Base-by-base conservation (phyloP, 2,888 invertebrate genomes). In the Lasioglossum marginatum region DNA sequence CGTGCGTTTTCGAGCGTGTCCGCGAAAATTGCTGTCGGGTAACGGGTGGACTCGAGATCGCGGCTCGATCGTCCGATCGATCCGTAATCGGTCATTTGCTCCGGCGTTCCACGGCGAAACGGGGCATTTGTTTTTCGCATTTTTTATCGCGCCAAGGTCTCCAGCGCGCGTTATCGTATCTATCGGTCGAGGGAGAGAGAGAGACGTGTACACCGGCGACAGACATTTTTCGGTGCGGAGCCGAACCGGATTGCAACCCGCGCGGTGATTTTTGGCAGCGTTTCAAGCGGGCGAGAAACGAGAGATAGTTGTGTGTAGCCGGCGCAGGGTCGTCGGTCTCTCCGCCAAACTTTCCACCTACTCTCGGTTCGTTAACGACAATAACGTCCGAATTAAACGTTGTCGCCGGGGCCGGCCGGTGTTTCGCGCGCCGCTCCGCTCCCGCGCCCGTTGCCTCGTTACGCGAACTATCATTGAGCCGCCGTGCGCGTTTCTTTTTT, bases 211-310 rank as follows among this genome's bases (percentile, higher is more conserved):
- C 40, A 40, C 77, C 63, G 68, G 77, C 40, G 68, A 71, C 71
- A 37, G 34, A 43, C 45, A 60, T 77, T 78, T 72, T 77, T 52
- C 71, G 48, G 71, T 34, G 79, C 70, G 70, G 23, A 70, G n/a
- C 45, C 75, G 81, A 76, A 83, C 84, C 83, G 87, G 88, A 91
- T 91, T 87, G 89, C 90, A 90, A 83, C 63, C 16, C 87, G 85
- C 87, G 85, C 75, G 73, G 86, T 77, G 88, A 77, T 85, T 83
- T 89, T 93, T 93, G 93, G 92, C 93, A 91, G 75, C 84, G 90
- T 90, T 92, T 93, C 92, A 93, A 92, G 87, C 88, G 92, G 92
- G 88, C 88, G 88, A 88, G 81, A 88, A 92, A 89, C 87, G 85
- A 70, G 70, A 75, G 90, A 91, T 90, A 91, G 88, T 88, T 85